Base-by-base conservation (phyloP, 1,140 invertebrate genomes). In the Aricia agestis region DNA sequence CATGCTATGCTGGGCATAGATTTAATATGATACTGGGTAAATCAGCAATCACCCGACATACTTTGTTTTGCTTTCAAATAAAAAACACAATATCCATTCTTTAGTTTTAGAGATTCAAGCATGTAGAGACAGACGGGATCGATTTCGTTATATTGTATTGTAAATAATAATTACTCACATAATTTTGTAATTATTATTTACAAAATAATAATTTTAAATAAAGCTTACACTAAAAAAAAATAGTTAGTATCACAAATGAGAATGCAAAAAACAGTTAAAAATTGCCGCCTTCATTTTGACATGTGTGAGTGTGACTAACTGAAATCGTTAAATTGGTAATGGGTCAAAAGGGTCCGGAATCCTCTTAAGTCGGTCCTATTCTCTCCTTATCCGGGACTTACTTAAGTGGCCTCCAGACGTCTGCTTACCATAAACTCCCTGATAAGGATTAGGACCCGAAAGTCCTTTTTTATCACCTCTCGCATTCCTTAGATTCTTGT, bases 361-460 rank as follows among this genome's bases (percentile, higher is more conserved):
- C 71, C 72, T 73, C 73, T 76, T 76, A 76, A 73, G 73, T 69
- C 71, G 74, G 74, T 69, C 66, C 72, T 70, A 67, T 73, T 71
- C 67, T 61, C 69, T 59, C 58, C 69, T 76, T 76, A 76, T 72
- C 71, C 69, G 71, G 70, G 71, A 76, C 67, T 74, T 66, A 42
- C 25, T 73, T 85, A 80, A 85, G 82, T 83, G 78, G 80, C 72
- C 74, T 72, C 80, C 72, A 74, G 74, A 79, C 75, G 76, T 75
- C 81, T 84, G 75, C 76, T 83, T 79, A 77, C 80, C 79, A 85
- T 83, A 83, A 80, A 81, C 72, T 78, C 74, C 69, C 75, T 80
- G 82, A 85, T 83, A 85, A 82, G 78, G 79, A 78, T 79, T 76
- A 82, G 79, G 77, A 76, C 67, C 59, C 59, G 18, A 19, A 63